These are phyloP conservation scores for Macrostomum cliftonense DNA, from an alignment of 2,888 invertebrate genomes.

Conservation along the genomic window DNA sequence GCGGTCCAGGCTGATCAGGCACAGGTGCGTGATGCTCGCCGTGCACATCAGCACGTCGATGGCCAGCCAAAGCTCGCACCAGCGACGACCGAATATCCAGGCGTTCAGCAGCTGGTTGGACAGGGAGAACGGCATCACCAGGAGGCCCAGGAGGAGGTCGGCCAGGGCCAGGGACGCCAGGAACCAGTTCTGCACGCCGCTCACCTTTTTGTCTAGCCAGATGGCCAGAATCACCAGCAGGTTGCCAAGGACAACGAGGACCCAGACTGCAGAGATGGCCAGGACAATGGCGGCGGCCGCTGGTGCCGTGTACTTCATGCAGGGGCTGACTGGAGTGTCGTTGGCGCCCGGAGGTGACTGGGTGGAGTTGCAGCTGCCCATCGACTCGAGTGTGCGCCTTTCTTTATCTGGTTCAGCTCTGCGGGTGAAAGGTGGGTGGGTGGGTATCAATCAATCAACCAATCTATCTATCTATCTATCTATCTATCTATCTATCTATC, in stretches of 20 bases:
- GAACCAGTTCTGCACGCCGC: constrained; percentile 92
- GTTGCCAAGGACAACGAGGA: constrained; percentile 82
- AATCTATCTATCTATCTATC: too few species aligned
- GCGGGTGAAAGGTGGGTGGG: too few species aligned
- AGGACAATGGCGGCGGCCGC: background rate
- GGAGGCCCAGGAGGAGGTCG: constrained; percentile 74
- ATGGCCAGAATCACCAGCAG: constrained; percentile 90
- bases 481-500: too few species aligned
- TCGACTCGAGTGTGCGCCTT: too few species aligned
- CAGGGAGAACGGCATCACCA: constrained; percentile 89
- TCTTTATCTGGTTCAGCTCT: too few species aligned
- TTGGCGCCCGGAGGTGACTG: too few species aligned
- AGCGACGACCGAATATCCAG: constrained; percentile 87
- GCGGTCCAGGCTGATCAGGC: constrained; percentile 79
- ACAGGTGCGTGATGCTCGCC: constrained; percentile 86
- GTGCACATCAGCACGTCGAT: constrained; percentile 87
- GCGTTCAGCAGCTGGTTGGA: constrained; percentile 93
- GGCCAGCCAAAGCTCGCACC: constrained; percentile 71
- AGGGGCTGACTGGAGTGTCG: too few species aligned
- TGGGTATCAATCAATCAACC: too few species aligned
- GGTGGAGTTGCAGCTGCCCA: too few species aligned
- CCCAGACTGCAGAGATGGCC: constrained; percentile 37
- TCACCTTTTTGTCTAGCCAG: constrained; percentile 76
- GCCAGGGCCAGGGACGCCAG: constrained; percentile 85
- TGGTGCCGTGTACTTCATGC: too few species aligned